Base-by-base conservation (phyloP, 2,113 vertebrate genomes). In the Limanda limanda region DNA sequence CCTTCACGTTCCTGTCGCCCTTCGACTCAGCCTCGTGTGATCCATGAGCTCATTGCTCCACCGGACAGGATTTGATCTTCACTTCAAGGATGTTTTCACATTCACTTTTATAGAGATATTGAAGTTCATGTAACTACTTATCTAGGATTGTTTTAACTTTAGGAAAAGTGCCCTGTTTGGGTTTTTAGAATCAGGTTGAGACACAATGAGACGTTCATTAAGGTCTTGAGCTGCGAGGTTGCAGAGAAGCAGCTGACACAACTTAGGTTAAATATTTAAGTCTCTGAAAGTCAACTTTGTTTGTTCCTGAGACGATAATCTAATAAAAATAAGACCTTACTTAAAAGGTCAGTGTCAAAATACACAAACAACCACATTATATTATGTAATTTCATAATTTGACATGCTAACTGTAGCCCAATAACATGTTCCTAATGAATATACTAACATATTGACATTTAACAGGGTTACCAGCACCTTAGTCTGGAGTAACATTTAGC, bases 11-110 rank as follows among this genome's bases (percentile, higher is more conserved):
- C 58, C 13, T 37, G 18, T 61, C 25, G 15, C 37, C 51, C 47
- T 59, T 31, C 37, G 2, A 71, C 51, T 35, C 52, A 58, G 71
- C 73, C 58, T 68, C 7, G 47, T 54, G 74, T 85, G 67, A 80
- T 71, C 75, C 76, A 87, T 89, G 85, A 86, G 48, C 73, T 90
- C 86, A 88, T 83, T 35, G 18, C 48, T 31, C 24, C 35, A 3
- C 64, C 66, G 59, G 66, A 78, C 74, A 58, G 62, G 45, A 59
- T 55, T 81, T 58, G 21, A 40, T 56, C 51, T 52, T 73, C 59
- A 27, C 57, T 58, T 86, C 75, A 61, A 73, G 65, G 59, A 61
- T 74, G 52, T 84, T 84, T 51, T 48, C 67, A 74, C 1, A 0
- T 56, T 60, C 1, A 0, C 59, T 60, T 2, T 56, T 66, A 27